Conservation (phyloP, 2,888 invertebrate genomes). For the Timema cristinae region DNA sequence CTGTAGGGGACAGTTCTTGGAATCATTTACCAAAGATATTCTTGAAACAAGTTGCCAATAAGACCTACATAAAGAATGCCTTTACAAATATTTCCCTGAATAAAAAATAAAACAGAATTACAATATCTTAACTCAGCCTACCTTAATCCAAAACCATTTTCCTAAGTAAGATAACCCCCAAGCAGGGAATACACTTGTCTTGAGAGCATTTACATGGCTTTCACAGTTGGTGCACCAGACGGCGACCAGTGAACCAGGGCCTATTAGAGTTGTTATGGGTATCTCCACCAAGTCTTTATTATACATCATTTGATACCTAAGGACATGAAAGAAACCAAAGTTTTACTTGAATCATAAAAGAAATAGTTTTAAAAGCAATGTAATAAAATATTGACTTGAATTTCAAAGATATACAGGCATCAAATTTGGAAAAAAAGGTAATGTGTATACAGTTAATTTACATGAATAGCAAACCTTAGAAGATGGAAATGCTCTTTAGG, state of each 20-base stretch:
- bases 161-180: slow-evolving; percentile 72
- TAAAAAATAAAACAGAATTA: no score
- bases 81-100: no score
- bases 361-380: neutral
- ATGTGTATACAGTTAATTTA: neutral
- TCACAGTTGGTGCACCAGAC: slow-evolving; percentile 91
- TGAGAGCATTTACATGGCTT: slow-evolving; percentile 63
- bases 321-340: neutral
- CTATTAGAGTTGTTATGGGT: slow-evolving; percentile 61
- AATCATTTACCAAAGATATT: slow-evolving; percentile 1
- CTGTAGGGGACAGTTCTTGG: slow-evolving; percentile 5
- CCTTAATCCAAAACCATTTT: slow-evolving; percentile 88
- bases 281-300: slow-evolving; percentile 68
- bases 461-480: neutral
- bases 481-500: neutral
- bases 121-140: slow-evolving; percentile 39
- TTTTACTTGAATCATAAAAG: slow-evolving; percentile 25
- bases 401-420: no score
- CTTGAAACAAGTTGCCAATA: no score
- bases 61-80: no score
- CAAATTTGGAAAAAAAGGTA: slow-evolving; percentile 12
- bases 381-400: no score
- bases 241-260: slow-evolving; percentile 63
- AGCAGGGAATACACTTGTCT: slow-evolving; percentile 66
- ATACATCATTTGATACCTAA: slow-evolving; percentile 74